Conservation (phyloP, 2,888 invertebrate genomes). For the Protophormia terraenovae region DNA sequence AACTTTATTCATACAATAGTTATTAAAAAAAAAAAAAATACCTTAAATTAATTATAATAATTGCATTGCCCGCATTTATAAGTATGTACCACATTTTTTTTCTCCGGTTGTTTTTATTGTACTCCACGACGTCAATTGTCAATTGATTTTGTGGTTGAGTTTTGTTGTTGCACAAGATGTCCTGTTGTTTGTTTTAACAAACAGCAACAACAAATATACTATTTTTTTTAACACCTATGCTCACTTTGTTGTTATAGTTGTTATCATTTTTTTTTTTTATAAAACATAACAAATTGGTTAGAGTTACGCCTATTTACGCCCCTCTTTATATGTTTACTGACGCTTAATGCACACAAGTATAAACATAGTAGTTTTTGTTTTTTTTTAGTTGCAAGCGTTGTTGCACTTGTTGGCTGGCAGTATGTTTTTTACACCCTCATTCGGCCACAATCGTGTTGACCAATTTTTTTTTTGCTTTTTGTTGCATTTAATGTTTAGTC, state of each 20-base stretch:
- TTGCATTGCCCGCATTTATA: slow-evolving; percentile 57
- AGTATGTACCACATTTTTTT: slow-evolving; percentile 29
- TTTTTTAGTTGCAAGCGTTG: slow-evolving; percentile 37
- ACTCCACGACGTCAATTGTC: slow-evolving; percentile 73
- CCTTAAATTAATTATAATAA: slow-evolving; percentile 48
- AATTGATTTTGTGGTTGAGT: slow-evolving; percentile 78
- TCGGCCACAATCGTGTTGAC: slow-evolving; percentile 50
- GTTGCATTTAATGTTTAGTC: slow-evolving; percentile 62
- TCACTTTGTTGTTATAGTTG: slow-evolving; percentile 9
- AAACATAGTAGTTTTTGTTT: slow-evolving; percentile 22
- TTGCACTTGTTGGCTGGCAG: slow-evolving; percentile 13
- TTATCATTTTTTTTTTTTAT: slow-evolving; percentile 14
- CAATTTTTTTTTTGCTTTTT: slow-evolving; percentile 53
- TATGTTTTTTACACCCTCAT: slow-evolving; percentile 45
- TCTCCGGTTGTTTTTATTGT: background rate
- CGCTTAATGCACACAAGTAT: background rate
- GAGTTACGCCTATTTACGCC: slow-evolving; percentile 65
- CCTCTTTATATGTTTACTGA: slow-evolving; percentile 9
- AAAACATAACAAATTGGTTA: slow-evolving; percentile 60
- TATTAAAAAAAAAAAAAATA: too few species aligned
- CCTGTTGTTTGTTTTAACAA: slow-evolving; percentile 63
- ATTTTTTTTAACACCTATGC: slow-evolving; percentile 61
- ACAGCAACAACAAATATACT: slow-evolving; percentile 43
- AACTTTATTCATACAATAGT: too few species aligned
- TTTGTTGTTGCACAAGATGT: slow-evolving; percentile 54